phyloP scores from a whole-genome alignment of 2,113 vertebrate genomes.

The Bujurquina vittata region DNA sequence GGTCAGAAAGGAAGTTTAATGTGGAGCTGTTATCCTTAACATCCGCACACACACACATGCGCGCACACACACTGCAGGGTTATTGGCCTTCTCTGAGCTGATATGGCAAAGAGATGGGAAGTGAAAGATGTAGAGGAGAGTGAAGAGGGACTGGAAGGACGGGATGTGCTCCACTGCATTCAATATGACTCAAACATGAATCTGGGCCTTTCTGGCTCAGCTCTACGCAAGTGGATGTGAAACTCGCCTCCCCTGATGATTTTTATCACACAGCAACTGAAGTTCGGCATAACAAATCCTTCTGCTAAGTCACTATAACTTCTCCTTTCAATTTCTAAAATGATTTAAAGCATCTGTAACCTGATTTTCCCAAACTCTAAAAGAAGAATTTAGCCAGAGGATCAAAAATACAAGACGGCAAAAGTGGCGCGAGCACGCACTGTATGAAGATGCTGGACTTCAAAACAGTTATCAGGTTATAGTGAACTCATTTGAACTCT shows the following conservation, averaged over 20 bases:
- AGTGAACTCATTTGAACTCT: not conserved
- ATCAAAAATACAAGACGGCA: not conserved
- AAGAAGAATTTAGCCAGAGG: not conserved
- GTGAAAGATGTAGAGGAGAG: not conserved
- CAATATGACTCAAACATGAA: slow-evolving; percentile 9
- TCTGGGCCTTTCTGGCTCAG: not conserved
- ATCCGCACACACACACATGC: not conserved
- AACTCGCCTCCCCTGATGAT: not conserved
- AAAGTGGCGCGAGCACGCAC: not conserved
- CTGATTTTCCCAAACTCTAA: not conserved
- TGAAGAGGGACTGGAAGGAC: not conserved
- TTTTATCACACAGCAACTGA: slow-evolving; percentile 4
- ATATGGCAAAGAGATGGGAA: not conserved
- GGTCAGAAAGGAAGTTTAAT: slow-evolving; percentile 41
- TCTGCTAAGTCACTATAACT: not conserved
- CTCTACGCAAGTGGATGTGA: slow-evolving; percentile 4
- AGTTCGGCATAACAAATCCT: not conserved
- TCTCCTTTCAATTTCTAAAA: not conserved
- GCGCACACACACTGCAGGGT: slow-evolving; percentile 22
- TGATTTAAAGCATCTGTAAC: not conserved
- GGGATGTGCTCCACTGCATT: slow-evolving; percentile 25
- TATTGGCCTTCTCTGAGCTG: slow-evolving; percentile 11
- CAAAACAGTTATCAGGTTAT: not conserved
- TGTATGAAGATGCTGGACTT: not conserved
- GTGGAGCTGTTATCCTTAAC: slow-evolving; percentile 8